Base-by-base conservation (phyloP, 2,797 vertebrate genomes). In the Myiothlypis chrysogaster region DNA sequence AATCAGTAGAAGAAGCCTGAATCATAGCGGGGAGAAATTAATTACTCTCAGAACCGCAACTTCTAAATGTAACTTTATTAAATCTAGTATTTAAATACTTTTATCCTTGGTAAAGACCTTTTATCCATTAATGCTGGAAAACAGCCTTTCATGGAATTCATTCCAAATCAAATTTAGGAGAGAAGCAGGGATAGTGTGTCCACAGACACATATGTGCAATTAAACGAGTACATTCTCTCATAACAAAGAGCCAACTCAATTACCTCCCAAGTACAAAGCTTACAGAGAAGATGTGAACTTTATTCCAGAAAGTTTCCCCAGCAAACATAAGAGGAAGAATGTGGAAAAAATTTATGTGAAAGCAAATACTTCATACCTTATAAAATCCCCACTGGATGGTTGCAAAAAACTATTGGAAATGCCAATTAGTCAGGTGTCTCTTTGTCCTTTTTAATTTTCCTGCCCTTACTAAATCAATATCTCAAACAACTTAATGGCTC, bases 151-250 rank as follows among this genome's bases (percentile, higher is more conserved):
- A 0, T 87, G 70, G 46, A 96, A 96, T 95, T 96, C 92, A 95
- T 96, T 98, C 96, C 97, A 97, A 97, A 97, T 96, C 94, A 97
- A 97, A 97, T 96, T 94, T 84, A 93, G 91, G 68, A 71, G 71
- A 97, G 92, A 94, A 93, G 75, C 85, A 95, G 87, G 95, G 94
- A 91, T 94, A 89, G 83, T 96, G 91, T 71, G 89, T 90, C 93
- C 70, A 63, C 84, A 96, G 95, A 97, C 94, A 95, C 92, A 90
- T 79, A 96, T 90, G 96, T 95, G 93, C 96, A 97, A 96, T 97
- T 96, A 97, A 96, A 90, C 0, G 11, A 87, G 69, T 91, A 89
- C 77, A 94, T 94, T 91, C 12, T 39, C 63, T 95, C 83, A 70
- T 79, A 97, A 96, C 83, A 96, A 96, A 97, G 83, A 95, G 81